phyloP scores from a whole-genome alignment of 2,888 invertebrate genomes.

The Amphipoea lucens region DNA sequence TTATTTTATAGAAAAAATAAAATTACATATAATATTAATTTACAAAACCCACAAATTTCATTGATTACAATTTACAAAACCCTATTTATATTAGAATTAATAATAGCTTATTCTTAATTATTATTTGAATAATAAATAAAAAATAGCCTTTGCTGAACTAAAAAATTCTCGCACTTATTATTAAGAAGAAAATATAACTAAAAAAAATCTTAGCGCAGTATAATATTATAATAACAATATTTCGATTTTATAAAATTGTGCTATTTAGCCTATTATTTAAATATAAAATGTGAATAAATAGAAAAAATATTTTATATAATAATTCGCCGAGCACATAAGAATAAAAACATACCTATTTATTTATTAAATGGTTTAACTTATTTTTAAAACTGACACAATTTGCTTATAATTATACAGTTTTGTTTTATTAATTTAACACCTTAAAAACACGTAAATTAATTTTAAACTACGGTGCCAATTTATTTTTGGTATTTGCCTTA shows the following conservation, averaged over 20 bases:
- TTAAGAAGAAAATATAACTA: neutral
- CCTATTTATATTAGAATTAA: slow-evolving; percentile 11
- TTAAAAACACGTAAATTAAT: neutral
- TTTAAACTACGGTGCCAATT: neutral
- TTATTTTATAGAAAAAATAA: neutral
- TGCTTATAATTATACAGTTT: neutral
- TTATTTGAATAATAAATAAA: slow-evolving; percentile 15
- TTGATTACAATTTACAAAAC: slow-evolving; percentile 21
- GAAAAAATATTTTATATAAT: slow-evolving; percentile 1
- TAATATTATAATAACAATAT: slow-evolving; percentile 5
- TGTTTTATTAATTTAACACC: neutral
- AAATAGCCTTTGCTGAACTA: slow-evolving; percentile 12
- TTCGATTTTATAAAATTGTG: slow-evolving; percentile 41
- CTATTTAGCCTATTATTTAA: slow-evolving; percentile 35
- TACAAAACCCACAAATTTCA: slow-evolving; percentile 10
- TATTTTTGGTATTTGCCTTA: neutral
- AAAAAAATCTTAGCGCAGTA: slow-evolving; percentile 19
- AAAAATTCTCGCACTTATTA: neutral
- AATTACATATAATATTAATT: slow-evolving; percentile 4
- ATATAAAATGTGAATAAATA: slow-evolving; percentile 20
- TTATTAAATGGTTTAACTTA: neutral
- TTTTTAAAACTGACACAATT: neutral
- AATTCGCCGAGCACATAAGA: neutral
- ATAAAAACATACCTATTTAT: neutral
- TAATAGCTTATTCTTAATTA: slow-evolving; percentile 26